These are phyloP conservation scores for Erynnis tages DNA, from an alignment of 2,888 invertebrate genomes.

Conservation along the genomic window DNA sequence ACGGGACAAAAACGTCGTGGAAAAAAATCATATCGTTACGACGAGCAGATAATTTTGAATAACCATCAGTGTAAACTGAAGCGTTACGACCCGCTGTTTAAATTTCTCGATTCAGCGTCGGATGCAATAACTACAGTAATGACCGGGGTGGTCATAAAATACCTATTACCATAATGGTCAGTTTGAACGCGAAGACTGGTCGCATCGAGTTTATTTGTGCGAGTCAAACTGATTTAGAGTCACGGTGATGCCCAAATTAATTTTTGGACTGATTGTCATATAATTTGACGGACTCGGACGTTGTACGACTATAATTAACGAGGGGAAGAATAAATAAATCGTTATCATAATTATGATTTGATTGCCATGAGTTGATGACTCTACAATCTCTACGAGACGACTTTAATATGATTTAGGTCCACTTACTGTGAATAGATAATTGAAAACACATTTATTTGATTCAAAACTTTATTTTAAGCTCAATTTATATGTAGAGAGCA, in stretches of 20 bases:
- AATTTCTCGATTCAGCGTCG: conserved; percentile 18
- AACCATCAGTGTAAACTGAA: conserved; percentile 8
- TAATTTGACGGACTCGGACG: conserved; percentile 23
- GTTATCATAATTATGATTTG: conserved; percentile 22
- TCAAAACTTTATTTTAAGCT: too few species aligned
- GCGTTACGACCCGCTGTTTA: conserved; percentile 12
- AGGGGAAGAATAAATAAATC: conserved; percentile 24
- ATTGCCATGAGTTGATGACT: conserved; percentile 15
- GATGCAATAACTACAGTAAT: conserved; percentile 34
- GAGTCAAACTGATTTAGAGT: conserved; percentile 16
- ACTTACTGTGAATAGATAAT: not conserved
- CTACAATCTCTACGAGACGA: not conserved
- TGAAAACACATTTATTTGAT: too few species aligned
- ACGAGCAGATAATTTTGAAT: conserved; percentile 4
- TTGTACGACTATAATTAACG: conserved; percentile 18
- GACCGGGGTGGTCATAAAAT: conserved; percentile 31
- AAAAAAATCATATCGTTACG: not conserved
- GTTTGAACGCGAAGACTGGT: conserved; percentile 38
- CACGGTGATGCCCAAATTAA: conserved; percentile 24
- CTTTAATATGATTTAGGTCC: not conserved
- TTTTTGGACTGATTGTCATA: conserved; percentile 27
- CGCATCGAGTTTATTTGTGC: conserved; percentile 21
- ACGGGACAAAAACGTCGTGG: conserved; percentile 1
- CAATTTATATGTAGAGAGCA: too few species aligned
- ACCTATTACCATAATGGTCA: conserved; percentile 38